Conservation (phyloP, 2,113 vertebrate genomes). For the Aplodontia rufa region DNA sequence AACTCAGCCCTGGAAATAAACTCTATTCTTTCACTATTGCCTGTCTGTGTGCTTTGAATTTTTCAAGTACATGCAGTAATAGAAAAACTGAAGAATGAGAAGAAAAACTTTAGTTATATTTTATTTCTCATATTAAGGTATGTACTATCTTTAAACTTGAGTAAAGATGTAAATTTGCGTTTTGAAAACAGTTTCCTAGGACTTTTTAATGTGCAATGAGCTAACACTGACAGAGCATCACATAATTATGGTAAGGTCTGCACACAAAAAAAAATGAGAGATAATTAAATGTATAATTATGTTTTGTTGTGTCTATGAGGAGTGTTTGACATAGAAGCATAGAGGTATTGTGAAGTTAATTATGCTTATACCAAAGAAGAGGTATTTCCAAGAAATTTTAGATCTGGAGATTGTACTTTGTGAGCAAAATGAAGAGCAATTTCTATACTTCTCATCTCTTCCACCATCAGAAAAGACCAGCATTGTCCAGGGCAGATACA, state of each 20-base stretch:
- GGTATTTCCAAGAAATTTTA: neutral
- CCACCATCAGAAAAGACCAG: neutral
- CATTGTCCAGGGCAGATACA: neutral
- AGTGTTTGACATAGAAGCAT: neutral
- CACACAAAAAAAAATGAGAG: too few species aligned
- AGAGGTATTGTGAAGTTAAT: neutral
- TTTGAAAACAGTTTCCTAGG: conserved; percentile 16
- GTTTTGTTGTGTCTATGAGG: neutral
- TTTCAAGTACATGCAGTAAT: neutral
- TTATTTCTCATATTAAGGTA: too few species aligned
- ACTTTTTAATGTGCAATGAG: neutral
- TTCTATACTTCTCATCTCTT: neutral
- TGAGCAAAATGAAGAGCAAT: neutral
- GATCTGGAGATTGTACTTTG: neutral
- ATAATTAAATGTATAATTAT: neutral
- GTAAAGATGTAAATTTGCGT: neutral
- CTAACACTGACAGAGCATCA: neutral
- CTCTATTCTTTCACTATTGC: neutral
- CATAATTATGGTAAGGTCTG: neutral
- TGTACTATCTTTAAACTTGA: neutral
- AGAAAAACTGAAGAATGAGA: neutral
- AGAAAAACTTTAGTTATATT: neutral
- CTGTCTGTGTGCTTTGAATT: neutral
- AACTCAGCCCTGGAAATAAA: neutral
- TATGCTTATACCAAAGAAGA: neutral